These are phyloP conservation scores for Diaprepes abbreviatus DNA, from an alignment of 2,888 invertebrate genomes.

Conservation along the genomic window DNA sequence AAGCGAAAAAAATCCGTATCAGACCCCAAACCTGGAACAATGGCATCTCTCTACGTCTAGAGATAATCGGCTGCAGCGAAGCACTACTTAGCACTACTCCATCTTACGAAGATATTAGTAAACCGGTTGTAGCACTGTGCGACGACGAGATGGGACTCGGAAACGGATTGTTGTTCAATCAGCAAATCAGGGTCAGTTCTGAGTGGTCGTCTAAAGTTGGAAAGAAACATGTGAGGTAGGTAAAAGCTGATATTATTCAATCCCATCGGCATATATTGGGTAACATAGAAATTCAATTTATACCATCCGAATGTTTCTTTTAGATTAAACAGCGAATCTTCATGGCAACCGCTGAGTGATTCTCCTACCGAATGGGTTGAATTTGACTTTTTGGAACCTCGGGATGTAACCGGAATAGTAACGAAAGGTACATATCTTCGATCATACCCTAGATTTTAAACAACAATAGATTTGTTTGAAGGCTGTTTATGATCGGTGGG, in stretches of 20 bases:
- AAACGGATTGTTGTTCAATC: slow-evolving; percentile 72
- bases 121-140: slow-evolving; percentile 66
- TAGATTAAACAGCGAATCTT: slow-evolving; percentile 67
- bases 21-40: slow-evolving; percentile 83
- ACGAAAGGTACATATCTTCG: slow-evolving; percentile 72
- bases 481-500: no score
- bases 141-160: slow-evolving; percentile 81
- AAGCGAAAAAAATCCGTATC: slow-evolving; percentile 80
- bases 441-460: no score
- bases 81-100: slow-evolving; percentile 55
- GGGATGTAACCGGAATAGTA: slow-evolving; percentile 83
- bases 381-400: slow-evolving; percentile 83
- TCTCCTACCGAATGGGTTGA: slow-evolving; percentile 79
- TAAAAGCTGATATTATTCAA: no score
- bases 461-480: no score
- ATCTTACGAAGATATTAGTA: slow-evolving; percentile 43
- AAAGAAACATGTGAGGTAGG: slow-evolving; percentile 64
- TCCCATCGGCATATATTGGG: no score
- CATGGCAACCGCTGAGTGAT: slow-evolving; percentile 79
- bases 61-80: slow-evolving; percentile 80
- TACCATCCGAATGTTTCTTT: no score
- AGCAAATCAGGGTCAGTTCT: slow-evolving; percentile 79
- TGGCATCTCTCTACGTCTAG: slow-evolving; percentile 75
- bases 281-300: no score
- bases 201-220: slow-evolving; percentile 63